These are phyloP conservation scores for Xenopus tropicalis DNA, from an alignment of 2,113 vertebrate species.

Conservation along the genomic window DNA sequence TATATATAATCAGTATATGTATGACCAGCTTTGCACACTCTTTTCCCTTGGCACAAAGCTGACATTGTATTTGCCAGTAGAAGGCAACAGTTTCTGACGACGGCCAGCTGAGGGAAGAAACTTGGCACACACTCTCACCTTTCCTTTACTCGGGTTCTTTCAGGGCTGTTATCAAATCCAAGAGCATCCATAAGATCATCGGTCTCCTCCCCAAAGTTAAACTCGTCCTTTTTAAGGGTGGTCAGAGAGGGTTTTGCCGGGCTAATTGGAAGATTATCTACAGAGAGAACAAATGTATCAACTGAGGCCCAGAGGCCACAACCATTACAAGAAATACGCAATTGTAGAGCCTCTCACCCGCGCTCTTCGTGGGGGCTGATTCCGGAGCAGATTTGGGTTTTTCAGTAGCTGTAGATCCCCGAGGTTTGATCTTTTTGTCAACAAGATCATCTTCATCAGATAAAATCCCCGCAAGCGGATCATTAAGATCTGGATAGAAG, in stretches of 20 bases:
- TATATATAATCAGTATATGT: too few species aligned
- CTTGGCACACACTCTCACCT: conserved; percentile 5
- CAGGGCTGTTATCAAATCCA: conserved; percentile 66
- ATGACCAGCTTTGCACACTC: too few species aligned
- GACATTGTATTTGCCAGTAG: too few species aligned
- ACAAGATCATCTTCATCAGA: conserved; percentile 63
- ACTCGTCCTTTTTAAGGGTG: conserved; percentile 52
- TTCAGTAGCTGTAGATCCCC: conserved; percentile 12
- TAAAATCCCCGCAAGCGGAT: conserved; percentile 66
- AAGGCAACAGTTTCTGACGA: too few species aligned
- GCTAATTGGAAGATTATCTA: conserved; percentile 42
- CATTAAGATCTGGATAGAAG: conserved; percentile 57
- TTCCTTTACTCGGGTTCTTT: conserved; percentile 48
- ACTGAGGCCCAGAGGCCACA: neutral
- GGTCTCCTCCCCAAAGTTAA: conserved; percentile 70
- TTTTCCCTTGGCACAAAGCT: too few species aligned
- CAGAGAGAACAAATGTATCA: neutral
- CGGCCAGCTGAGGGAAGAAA: too few species aligned
- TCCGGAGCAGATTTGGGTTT: neutral
- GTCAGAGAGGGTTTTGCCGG: conserved; percentile 44
- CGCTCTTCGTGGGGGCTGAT: neutral
- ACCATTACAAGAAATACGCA: too few species aligned
- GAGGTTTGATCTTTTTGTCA: conserved; percentile 46
- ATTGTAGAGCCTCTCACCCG: neutral
- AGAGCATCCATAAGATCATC: conserved; percentile 77